phyloP scores from a whole-genome alignment of 1,140 invertebrate genomes.

The Brachionus rubens region DNA sequence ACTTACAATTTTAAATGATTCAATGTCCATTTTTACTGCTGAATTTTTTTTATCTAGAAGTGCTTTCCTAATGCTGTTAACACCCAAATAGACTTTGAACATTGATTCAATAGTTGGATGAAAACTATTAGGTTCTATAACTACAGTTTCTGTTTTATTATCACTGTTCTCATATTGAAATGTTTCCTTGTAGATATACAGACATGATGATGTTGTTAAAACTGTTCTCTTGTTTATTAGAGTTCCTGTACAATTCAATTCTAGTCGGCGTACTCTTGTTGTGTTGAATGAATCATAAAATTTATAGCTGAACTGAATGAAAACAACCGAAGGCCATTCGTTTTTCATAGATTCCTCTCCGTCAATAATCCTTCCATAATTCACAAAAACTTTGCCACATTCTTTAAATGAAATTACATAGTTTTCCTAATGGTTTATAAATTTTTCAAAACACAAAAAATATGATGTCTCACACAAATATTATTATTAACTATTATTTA shows the following conservation, averaged over 20 bases:
- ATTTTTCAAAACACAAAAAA: too few species aligned
- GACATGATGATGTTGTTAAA: constrained; percentile 73
- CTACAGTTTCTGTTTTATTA: too few species aligned
- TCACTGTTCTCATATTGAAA: neutral
- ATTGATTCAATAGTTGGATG: neutral
- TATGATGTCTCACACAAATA: too few species aligned
- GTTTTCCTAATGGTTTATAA: too few species aligned
- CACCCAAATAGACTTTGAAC: constrained; percentile 7
- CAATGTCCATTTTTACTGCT: neutral
- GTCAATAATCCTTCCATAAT: too few species aligned
- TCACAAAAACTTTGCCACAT: too few species aligned
- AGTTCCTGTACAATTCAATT: constrained; percentile 68
- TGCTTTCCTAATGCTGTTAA: too few species aligned
- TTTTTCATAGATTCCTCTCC: too few species aligned
- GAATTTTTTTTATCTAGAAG: too few species aligned
- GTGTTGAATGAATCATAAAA: neutral
- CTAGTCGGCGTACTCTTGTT: neutral
- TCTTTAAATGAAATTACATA: too few species aligned
- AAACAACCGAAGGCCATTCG: neutral
- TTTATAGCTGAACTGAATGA: neutral
- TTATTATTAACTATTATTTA: too few species aligned
- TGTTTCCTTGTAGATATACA: neutral
- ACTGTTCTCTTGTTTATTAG: constrained; percentile 71
- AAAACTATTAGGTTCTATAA: neutral
- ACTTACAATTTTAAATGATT: neutral